A percentile compares a stretch with the other conserved stretches of the same genome.
Conservation (phyloP, 2,888 invertebrate genomes). For the Lamproptera curius region DNA sequence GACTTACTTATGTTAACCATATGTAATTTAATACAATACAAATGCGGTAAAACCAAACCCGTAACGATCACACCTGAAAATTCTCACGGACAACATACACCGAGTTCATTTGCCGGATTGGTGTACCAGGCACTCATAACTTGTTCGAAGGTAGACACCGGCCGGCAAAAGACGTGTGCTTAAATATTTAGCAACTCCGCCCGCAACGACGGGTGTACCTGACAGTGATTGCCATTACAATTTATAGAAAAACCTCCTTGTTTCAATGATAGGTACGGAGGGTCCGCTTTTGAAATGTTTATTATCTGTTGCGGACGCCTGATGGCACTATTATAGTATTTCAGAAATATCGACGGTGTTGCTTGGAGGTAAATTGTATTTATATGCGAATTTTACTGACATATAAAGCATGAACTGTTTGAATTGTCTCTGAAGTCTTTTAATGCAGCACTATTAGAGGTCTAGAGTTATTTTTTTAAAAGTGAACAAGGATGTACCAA, state of each 20-base stretch:
- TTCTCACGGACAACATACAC: constrained; percentile 5
- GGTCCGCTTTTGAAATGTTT: constrained; percentile 16
- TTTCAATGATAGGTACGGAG: constrained; percentile 22
- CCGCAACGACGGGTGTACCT: constrained; percentile 41
- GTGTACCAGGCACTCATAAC: constrained; percentile 22
- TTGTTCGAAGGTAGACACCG: constrained; percentile 28
- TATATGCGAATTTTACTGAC: too few species aligned
- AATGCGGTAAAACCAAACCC: neutral
- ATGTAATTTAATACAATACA: neutral
- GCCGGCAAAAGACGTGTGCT: constrained; percentile 41
- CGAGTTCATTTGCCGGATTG: constrained; percentile 9
- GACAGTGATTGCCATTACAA: constrained; percentile 59
- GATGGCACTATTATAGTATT: too few species aligned
- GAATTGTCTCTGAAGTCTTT: too few species aligned
- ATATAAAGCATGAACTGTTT: too few species aligned
- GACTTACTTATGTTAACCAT: neutral
- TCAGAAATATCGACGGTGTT: too few species aligned
- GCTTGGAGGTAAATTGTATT: too few species aligned
- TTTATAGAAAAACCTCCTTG: constrained; percentile 35
- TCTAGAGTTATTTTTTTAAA: too few species aligned
- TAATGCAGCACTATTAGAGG: too few species aligned
- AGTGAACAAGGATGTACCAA: too few species aligned
- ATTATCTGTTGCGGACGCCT: constrained; percentile 9
- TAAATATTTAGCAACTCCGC: constrained; percentile 52
- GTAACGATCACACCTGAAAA: too few species aligned